These are phyloP conservation scores for Ochotona princeps DNA, from an alignment of 2,113 vertebrate genomes.

Conservation along the genomic window DNA sequence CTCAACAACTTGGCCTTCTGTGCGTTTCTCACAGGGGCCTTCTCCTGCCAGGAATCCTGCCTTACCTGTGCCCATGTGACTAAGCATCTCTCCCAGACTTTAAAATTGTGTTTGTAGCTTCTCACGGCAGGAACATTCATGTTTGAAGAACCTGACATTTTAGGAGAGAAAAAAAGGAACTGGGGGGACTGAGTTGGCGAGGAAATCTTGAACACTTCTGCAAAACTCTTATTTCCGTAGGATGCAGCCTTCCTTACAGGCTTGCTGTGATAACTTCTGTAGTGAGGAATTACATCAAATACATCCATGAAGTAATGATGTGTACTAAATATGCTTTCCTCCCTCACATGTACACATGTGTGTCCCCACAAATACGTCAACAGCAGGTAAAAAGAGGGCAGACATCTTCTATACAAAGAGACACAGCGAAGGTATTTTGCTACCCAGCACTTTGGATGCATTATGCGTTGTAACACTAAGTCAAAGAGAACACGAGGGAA, in stretches of 20 bases:
- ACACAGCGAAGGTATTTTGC: background rate
- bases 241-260: background rate
- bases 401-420: background rate
- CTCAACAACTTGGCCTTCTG: background rate
- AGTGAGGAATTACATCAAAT: background rate
- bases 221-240: too few species aligned
- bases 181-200: background rate
- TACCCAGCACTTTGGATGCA: background rate
- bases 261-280: background rate
- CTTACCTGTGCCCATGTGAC: background rate
- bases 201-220: background rate
- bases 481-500: background rate
- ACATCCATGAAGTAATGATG: background rate
- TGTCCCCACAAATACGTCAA: background rate
- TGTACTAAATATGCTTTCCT: background rate
- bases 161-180: background rate
- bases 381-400: background rate
- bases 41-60: background rate
- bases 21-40: background rate
- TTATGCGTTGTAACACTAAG: background rate
- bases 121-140: background rate
- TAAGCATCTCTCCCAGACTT: background rate
- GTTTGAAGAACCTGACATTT: slow-evolving; percentile 21
- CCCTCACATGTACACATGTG: background rate
- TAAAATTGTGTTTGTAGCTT: background rate